These are phyloP conservation scores for Eriosoma lanigerum DNA, from an alignment of 1,140 invertebrate species.

Conservation along the genomic window DNA sequence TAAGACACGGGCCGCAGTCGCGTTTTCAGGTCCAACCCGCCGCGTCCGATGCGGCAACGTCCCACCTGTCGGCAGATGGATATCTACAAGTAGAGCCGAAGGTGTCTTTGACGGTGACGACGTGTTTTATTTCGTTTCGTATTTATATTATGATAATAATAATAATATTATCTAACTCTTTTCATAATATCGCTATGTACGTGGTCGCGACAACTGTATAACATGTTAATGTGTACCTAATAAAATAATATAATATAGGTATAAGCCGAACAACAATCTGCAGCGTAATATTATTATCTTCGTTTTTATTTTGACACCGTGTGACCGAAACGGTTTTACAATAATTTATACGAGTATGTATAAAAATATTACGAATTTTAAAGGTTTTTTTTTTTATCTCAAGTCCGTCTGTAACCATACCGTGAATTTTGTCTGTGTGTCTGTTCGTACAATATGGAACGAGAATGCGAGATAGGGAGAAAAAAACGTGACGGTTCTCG, in stretches of 20 bases:
- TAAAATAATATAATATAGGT: no score
- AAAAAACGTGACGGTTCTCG: no score
- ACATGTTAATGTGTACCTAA: no score
- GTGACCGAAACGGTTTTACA: constrained; percentile 27
- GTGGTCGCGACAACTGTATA: no score
- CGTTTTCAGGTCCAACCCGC: constrained; percentile 9
- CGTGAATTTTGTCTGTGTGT: not conserved
- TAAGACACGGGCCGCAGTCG: not conserved
- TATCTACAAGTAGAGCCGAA: constrained; percentile 49
- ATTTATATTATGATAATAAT: not conserved
- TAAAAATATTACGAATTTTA: not conserved
- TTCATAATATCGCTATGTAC: no score
- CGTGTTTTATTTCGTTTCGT: constrained; percentile 19
- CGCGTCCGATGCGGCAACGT: not conserved
- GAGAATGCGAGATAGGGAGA: no score
- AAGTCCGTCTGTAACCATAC: not conserved
- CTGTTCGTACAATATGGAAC: no score
- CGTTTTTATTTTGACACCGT: constrained; percentile 21
- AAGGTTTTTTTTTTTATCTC: not conserved
- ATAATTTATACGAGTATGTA: not conserved
- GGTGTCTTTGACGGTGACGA: constrained; percentile 47
- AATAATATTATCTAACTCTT: no score
- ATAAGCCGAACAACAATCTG: no score
- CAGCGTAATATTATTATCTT: no score
- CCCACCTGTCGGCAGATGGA: constrained; percentile 51